Base-by-base conservation (phyloP, 2,113 vertebrate species). In the Camelus bactrianus region DNA sequence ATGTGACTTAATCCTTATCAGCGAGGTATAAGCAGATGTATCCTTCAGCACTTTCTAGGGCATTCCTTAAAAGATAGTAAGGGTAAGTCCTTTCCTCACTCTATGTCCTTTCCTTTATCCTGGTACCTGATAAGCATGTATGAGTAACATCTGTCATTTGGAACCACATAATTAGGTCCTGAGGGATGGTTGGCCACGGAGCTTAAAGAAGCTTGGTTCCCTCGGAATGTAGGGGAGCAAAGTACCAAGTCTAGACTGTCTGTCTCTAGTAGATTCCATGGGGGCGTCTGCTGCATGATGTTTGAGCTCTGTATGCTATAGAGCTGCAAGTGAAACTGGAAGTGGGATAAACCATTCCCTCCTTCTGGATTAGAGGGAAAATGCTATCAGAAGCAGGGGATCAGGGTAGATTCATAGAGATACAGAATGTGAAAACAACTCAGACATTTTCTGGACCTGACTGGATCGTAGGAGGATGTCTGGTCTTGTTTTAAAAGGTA, bases 1-100 rank as follows among this genome's bases (percentile, higher is more conserved):
- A 56, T 91, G 32, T 92, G 82, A 82, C 8, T 48, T 82, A 86
- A 52, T 84, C 50, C 20, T 95, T 88, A 32, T 82, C 8, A 54
- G 46, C n/a, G 52, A 42, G 3, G 4, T 92, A 10, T 65, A 52
- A 73, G 42, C n/a, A 82, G 38, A 72, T 60, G 12, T 87, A 32
- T 62, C 73, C 10, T 38, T 91, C 24, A 30, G 17, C 72, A 6
- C 7, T 69, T 92, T 92, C 24, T 16, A 86, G 30, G 69, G 52
- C 13, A 62, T 91, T 77, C 0, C 15, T 73, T 54, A 48, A 67
- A 22, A 42, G 26, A 58, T 46, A 24, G 1, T 38, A 93, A 52
- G 8, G 5, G 0, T 42, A 15, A 64, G 26, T 13, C 70, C 48
- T 82, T 84, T 70, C 52, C 30, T 89, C 22, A 52, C 22, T 42